Conservation (phyloP, 2,113 vertebrate genomes). For the Mormyrus iriodes region DNA sequence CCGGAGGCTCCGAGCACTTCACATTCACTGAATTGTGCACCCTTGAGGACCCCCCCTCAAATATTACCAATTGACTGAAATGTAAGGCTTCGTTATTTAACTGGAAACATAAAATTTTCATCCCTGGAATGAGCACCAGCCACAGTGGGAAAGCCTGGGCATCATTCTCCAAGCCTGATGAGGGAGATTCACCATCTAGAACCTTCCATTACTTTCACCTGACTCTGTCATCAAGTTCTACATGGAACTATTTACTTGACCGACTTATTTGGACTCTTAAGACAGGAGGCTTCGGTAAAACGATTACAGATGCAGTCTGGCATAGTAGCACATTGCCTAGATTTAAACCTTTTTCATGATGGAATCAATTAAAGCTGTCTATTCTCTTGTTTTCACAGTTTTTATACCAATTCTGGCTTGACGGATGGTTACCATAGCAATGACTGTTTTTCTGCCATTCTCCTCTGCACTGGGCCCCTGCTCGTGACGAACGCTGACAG, state of each 20-base stretch:
- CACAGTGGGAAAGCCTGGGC: too few species aligned
- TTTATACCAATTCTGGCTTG: constrained; percentile 3
- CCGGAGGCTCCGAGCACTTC: not conserved
- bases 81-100: not conserved
- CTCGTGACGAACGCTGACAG: not conserved
- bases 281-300: not conserved
- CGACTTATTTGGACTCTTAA: not conserved
- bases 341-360: not conserved
- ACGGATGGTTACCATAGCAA: constrained; percentile 12
- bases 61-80: not conserved
- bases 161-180: not conserved
- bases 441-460: not conserved
- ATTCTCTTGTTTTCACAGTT: not conserved
- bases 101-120: not conserved
- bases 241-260: not conserved
- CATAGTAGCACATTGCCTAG: not conserved
- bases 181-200: not conserved
- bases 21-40: not conserved
- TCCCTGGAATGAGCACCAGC: not conserved
- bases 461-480: constrained; percentile 4
- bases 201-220: not conserved
- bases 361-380: constrained; percentile 8
- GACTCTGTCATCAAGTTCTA: not conserved
- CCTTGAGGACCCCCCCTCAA: not conserved
- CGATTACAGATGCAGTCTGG: not conserved